A percentile compares a stretch with the other conserved stretches of the same genome.
phyloP scores from a whole-genome alignment of 2,113 vertebrate genomes.

The Archocentrus centrarchus region DNA sequence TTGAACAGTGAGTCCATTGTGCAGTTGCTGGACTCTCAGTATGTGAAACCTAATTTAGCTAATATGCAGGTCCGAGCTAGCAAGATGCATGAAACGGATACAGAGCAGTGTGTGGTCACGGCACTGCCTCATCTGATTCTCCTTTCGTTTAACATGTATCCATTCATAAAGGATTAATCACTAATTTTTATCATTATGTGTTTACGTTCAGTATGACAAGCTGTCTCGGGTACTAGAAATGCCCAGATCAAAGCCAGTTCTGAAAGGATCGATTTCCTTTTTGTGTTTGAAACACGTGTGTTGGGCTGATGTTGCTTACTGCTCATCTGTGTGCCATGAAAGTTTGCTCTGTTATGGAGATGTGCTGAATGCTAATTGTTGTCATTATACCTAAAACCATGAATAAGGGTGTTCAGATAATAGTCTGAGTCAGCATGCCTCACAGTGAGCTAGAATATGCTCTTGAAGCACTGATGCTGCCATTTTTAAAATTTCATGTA shows the following conservation, averaged over 20 bases:
- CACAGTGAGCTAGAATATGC: no score
- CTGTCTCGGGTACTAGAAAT: not conserved
- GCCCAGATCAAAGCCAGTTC: no score
- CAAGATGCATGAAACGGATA: conserved; percentile 49
- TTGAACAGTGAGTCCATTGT: conserved; percentile 58
- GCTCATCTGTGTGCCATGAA: not conserved
- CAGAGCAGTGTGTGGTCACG: conserved; percentile 1
- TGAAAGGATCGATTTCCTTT: no score
- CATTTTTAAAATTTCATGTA: not conserved
- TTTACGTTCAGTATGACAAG: not conserved
- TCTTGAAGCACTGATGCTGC: not conserved
- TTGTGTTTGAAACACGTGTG: no score
- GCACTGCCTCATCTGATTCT: not conserved
- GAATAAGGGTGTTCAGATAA: not conserved
- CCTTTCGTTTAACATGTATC: not conserved
- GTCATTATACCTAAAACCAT: not conserved
- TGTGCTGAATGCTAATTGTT: not conserved
- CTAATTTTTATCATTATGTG: not conserved
- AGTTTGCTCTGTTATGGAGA: not conserved
- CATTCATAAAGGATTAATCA: not conserved
- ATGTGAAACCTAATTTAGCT: conserved; percentile 61
- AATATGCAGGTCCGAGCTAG: conserved; percentile 44
- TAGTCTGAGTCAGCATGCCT: not conserved
- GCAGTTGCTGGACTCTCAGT: conserved; percentile 11
- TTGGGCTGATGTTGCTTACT: not conserved